Percentiles rank a stretch among this genome's conserved stretches.
Conservation (phyloP, 1,140 invertebrate genomes). For the Zaprionus vittiger region DNA sequence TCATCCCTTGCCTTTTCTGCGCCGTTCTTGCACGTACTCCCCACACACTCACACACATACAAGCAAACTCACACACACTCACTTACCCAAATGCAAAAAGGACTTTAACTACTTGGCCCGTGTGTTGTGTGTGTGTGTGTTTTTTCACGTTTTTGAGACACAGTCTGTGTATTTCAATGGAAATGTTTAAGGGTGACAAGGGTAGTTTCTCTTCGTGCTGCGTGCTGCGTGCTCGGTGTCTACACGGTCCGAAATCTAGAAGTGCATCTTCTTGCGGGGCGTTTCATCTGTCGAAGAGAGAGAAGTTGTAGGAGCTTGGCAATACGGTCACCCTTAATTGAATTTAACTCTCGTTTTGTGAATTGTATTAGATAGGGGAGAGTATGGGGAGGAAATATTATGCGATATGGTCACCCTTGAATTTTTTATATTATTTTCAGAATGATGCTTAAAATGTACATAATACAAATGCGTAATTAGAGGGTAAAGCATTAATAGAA, state of each 20-base stretch:
- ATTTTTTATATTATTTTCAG: conserved; percentile 13
- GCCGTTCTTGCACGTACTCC: conserved; percentile 60
- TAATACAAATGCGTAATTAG: neutral
- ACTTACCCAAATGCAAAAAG: conserved; percentile 57
- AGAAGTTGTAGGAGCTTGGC: neutral
- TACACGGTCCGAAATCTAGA: conserved; percentile 67
- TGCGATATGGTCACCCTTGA: conserved; percentile 6
- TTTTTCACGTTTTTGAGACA: conserved; percentile 68
- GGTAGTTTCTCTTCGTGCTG: conserved; percentile 59
- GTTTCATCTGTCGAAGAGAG: conserved; percentile 28
- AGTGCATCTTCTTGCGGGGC: conserved; percentile 47
- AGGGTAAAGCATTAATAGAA: neutral
- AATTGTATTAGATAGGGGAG: neutral
- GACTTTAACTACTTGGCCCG: conserved; percentile 77
- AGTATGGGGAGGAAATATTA: neutral
- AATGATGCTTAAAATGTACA: neutral
- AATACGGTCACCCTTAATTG: conserved; percentile 3
- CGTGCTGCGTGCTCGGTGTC: conserved; percentile 27
- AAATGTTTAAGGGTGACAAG: conserved; percentile 80
- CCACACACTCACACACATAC: conserved; percentile 18
- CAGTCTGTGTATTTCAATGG: conserved; percentile 66
- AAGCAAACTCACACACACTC: neutral
- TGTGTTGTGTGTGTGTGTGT: conserved; percentile 33
- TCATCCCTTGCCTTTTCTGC: conserved; percentile 75
- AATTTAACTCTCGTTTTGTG: conserved; percentile 4